These are phyloP conservation scores for Dusona sp. DNA, from an alignment of 2,888 invertebrate species.

Conservation along the genomic window DNA sequence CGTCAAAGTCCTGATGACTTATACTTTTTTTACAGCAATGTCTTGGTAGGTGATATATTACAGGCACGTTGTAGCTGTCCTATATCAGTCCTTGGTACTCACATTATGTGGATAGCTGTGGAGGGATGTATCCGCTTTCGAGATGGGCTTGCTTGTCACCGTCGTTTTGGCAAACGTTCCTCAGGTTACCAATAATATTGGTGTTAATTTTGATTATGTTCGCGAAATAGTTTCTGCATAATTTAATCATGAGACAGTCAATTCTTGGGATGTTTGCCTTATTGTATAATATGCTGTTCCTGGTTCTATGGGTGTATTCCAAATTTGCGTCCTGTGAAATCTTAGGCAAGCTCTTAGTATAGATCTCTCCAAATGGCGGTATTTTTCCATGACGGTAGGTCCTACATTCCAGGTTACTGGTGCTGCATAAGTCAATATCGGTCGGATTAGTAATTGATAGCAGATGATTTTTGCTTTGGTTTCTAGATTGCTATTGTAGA, in stretches of 20 bases:
- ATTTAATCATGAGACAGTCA: constrained; percentile 5
- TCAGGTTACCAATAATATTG: background rate
- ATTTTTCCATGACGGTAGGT: constrained; percentile 48
- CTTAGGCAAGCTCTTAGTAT: constrained; percentile 20
- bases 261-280: constrained; percentile 16
- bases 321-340: constrained; percentile 6
- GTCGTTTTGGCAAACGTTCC: background rate
- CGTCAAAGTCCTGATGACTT: background rate
- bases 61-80: background rate
- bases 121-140: background rate
- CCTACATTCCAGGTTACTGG: constrained; percentile 47
- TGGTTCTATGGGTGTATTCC: background rate
- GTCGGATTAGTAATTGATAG: constrained; percentile 27
- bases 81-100: background rate
- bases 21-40: constrained; percentile 14
- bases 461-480: constrained; percentile 27
- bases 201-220: background rate
- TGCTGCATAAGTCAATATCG: constrained; percentile 36
- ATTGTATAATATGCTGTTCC: constrained; percentile 7
- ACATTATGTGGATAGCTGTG: background rate
- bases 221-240: constrained; percentile 13
- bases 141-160: background rate
- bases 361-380: constrained; percentile 30
- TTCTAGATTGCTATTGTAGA: constrained; percentile 11
- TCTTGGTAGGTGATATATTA: background rate